A percentile compares a stretch with the other conserved stretches of the same genome.
phyloP scores from a whole-genome alignment of 1,140 invertebrate genomes.

The Radopholus similis region DNA sequence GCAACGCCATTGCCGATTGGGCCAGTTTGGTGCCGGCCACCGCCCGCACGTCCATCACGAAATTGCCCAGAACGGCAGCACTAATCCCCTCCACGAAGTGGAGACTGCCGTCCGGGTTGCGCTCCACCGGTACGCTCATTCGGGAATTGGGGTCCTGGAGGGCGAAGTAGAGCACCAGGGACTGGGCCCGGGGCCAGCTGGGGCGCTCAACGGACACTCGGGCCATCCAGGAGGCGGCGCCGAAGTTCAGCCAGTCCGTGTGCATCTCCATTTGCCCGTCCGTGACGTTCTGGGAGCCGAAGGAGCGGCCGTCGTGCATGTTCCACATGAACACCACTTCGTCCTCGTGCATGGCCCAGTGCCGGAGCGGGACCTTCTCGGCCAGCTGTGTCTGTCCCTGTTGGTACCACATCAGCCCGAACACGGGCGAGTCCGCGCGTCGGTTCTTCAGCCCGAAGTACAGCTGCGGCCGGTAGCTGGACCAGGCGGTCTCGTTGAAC shows the following conservation, averaged over 20 bases:
- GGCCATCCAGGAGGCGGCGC: conserved; percentile 78
- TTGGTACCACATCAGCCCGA: conserved; percentile 90
- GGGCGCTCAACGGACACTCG: conserved; percentile 20
- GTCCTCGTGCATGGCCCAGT: conserved; percentile 80
- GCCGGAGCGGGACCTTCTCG: conserved; percentile 59
- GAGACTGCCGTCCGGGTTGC: background rate
- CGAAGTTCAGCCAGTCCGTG: conserved; percentile 80
- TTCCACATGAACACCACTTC: conserved; percentile 79
- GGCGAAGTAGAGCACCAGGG: conserved; percentile 28
- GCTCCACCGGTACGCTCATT: background rate
- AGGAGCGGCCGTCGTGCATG: conserved; percentile 82
- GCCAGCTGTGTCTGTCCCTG: conserved; percentile 67
- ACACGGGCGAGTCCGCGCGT: conserved; percentile 77
- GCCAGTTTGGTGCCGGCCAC: background rate
- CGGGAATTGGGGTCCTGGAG: background rate
- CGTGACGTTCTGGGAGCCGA: conserved; percentile 83
- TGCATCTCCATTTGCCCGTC: conserved; percentile 74
- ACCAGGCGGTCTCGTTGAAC: conserved; percentile 68
- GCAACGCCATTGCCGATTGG: background rate
- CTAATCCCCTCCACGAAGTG: background rate
- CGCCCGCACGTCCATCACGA: background rate
- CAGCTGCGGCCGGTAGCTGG: conserved; percentile 78
- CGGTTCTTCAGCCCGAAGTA: conserved; percentile 77
- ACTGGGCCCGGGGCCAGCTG: background rate
- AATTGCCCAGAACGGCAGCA: conserved; percentile 3